A percentile compares a stretch with the other conserved stretches of the same genome.
Evolutionary conservation across 2,888 invertebrate species (phyloP).

Genomic region (Drosophila merina): DNA sequence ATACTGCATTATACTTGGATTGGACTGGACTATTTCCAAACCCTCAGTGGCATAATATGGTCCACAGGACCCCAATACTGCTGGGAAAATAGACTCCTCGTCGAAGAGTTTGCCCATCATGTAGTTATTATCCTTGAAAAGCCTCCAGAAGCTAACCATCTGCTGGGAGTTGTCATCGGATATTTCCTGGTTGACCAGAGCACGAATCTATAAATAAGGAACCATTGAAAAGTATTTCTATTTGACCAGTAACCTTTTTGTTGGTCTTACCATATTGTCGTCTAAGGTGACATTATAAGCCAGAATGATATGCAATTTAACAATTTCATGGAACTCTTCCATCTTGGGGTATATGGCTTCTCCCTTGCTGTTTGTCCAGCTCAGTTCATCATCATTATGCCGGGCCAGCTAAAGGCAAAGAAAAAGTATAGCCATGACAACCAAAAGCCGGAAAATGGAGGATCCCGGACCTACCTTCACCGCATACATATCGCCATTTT

Average conservation of each 20-base stretch:
- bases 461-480: slow-evolving; percentile 75
- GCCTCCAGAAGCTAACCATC: slow-evolving; percentile 82
- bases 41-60: slow-evolving; percentile 83
- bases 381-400: slow-evolving; percentile 78
- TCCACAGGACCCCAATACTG: slow-evolving; percentile 82
- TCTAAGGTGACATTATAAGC: slow-evolving; percentile 82
- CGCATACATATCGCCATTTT: slow-evolving; percentile 81
- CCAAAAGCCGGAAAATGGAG: slow-evolving; percentile 7
- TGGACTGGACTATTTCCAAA: slow-evolving; percentile 76
- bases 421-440: slow-evolving; percentile 39
- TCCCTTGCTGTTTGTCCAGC: slow-evolving; percentile 81
- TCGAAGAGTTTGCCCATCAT: slow-evolving; percentile 83
- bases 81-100: slow-evolving; percentile 82
- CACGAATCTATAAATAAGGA: slow-evolving; percentile 71
- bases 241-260: too few species aligned
- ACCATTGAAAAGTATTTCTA: too few species aligned
- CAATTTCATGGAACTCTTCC: slow-evolving; percentile 82
- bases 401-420: slow-evolving; percentile 68
- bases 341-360: slow-evolving; percentile 78
- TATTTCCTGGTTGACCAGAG: slow-evolving; percentile 82
- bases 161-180: slow-evolving; percentile 81
- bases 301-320: slow-evolving; percentile 82
- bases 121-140: slow-evolving; percentile 83
- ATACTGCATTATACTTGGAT: slow-evolving; percentile 79
- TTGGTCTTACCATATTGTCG: slow-evolving; percentile 79